Base-by-base conservation (phyloP, 2,888 invertebrate genomes). In the Drosophila histrio region DNA sequence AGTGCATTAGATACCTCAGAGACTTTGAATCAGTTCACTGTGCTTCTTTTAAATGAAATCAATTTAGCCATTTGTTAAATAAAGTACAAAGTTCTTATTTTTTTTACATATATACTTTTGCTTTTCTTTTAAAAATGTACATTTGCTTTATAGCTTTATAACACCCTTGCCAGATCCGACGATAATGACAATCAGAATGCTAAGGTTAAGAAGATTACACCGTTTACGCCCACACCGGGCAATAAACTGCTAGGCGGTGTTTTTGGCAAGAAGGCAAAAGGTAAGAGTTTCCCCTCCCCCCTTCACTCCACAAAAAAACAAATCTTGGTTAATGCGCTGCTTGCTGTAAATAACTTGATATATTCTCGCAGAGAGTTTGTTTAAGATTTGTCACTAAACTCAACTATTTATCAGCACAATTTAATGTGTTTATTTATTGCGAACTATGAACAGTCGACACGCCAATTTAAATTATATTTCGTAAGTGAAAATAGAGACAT, bases 201-300 rank as follows among this genome's bases (percentile, higher is more conserved):
- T 34, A 73, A 75, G 39, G 73, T 73, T 22, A 88, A 86, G 64
- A 89, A 83, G 81, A 70, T 87, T 30, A 90, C 90, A 28, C 81
- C 88, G 4, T 87, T 84, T 38, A 87, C 91, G 6, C 89, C 89
- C 26, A 87, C 89, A 2, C 87, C 89, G 0, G 88, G 89, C 28
- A 90, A 68, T 47, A 91, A 90, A 66, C 69, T 92, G 26, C 74
- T 92, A 24, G 90, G 91, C 30, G 92, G 92, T 34, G 86, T 92
- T n/a, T 91, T 92, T 75, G 90, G 87, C 9, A 91, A 90, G 56
- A 92, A 91, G 72, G 38, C 78, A 32, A 85, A 89, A 90, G 90
- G 90, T 90, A 90, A 19, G 87, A 60, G 26, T 19, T 21, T 3
- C 19, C 8, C 8, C 22, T 13, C 1, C 7, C 19, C 1, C 13